Conservation (phyloP, 2,888 invertebrate genomes). For the Brachyopa scutellaris region DNA sequence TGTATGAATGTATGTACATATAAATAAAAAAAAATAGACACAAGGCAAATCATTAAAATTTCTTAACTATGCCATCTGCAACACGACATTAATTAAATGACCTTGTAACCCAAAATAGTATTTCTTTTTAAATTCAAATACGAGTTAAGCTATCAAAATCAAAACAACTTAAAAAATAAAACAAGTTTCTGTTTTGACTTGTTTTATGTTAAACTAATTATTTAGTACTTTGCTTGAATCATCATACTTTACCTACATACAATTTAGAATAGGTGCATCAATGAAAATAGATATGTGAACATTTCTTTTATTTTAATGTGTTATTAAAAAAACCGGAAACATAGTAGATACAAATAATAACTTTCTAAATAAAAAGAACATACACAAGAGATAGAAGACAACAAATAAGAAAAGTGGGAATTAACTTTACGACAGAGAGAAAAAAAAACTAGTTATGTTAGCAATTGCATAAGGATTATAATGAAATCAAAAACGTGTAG, state of each 20-base stretch:
- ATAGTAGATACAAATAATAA: too few species aligned
- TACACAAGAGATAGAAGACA: not conserved
- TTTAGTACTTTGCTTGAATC: too few species aligned
- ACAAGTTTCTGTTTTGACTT: not conserved
- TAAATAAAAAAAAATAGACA: not conserved
- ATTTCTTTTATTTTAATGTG: too few species aligned
- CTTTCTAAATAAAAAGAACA: not conserved
- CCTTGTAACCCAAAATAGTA: not conserved
- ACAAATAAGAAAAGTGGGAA: not conserved
- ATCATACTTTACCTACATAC: too few species aligned
- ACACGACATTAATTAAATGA: not conserved
- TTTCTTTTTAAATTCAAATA: not conserved
- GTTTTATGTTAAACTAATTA: too few species aligned
- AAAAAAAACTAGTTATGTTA: not conserved
- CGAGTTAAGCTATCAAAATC: not conserved
- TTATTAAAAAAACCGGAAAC: too few species aligned
- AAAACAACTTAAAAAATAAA: not conserved
- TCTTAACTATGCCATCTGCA: not conserved
- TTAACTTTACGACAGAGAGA: not conserved
- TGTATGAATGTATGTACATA: not conserved
- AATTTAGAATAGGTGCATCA: too few species aligned
- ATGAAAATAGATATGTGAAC: too few species aligned
- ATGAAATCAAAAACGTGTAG: too few species aligned
- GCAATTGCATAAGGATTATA: constrained; percentile 15
- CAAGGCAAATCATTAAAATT: not conserved